Base-by-base conservation (phyloP, 2,888 invertebrate species). In the Lasioglossum marginatum region DNA sequence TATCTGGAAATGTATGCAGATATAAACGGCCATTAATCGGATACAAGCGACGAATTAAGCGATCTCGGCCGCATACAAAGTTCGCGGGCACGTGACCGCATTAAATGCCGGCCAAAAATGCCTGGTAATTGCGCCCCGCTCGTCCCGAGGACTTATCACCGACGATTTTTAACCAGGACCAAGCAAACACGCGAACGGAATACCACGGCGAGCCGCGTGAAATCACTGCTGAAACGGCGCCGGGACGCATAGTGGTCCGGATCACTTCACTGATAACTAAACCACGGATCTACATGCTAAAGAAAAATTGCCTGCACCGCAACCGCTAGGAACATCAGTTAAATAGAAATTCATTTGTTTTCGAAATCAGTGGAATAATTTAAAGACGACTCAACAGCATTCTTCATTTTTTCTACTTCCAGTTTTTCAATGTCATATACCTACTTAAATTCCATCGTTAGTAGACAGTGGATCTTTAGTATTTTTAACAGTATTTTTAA, bases 1-100 rank as follows among this genome's bases (percentile, higher is more conserved):
- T 52, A 52, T 40, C 10, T 76, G 80, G 71, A 80, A 83, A 83
- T 83, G 80, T 80, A 83, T 76, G 75, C 80, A 83, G 83, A 83
- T 80, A 82, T 82, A 82, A 83, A 80, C 81, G 83, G 71, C 71
- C 75, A 71, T 83, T 83, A 76, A 83, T 83, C 80, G 76, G 83
- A 80, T 80, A 83, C 76, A 83, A 80, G 72, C 71, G 83, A 76
- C 76, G 75, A 63, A 63, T 83, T 83, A 83, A 80, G 79, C 79
- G 79, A 82, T 79, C 79, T 73, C 60, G 57, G 8, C 45, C 40
- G 74, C 60, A 63, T 68, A 48, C 77, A 66, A 77, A 68, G 34
- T 77, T 68, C 68, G 68, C n/a, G 34, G 57, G 63, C 45, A 48
- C 77, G 37, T 34, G 76, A 77, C 66, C 76, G 48, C 45, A 37